Evolutionary conservation across 2,797 vertebrate species (phyloP), one percentile per base, ranked within the genome.

Genomic region (Smutsia gigantea): DNA sequence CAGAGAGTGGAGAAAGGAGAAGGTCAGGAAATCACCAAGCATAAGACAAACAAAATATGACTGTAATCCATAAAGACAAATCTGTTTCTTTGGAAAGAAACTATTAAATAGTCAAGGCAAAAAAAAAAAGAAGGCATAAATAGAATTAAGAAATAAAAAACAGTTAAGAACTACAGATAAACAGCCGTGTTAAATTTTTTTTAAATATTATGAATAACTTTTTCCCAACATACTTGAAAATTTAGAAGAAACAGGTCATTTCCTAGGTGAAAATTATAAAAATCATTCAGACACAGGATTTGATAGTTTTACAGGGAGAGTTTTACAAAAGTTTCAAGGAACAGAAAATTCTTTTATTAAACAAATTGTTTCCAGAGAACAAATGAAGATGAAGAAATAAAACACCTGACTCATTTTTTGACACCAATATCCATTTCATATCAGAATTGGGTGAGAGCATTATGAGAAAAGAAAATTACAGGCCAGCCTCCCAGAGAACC

Each of bases 261-360:
- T 39, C 57, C 34, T 83, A 61, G 37, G n/a, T 29, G 69, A 94
- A 90, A 88, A 72, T 83, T 63, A 61, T 25, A 63, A 68, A 74
- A 86, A 19, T n/a, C 13, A 86, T 68, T 63, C 37, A 46, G n/a
- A 79, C 11, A 10, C 49, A 83, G n/a, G 31, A 57, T 72, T 34
- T 25, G 39, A 77, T 81, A 21, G n/a, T 82, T 91, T 94, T 90
- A 75, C 34, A 75, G 61, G 53, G 75, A 74, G 34, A 63, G 53
- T 69, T 97, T 88, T 49, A 64, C 42, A 94, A 95, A 94, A 87
- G 61, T 86, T 77, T 57, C 66, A 55, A 90, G n/a, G 83, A 88
- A 72, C 49, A 93, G 85, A 85, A 93, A 88, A 77, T 74, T 74
- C 57, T 37, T 87, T 96, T 57, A 66, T 86, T 64, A 68, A 31